Percentiles rank a stretch among this genome's conserved stretches.
phyloP scores from a whole-genome alignment of 92 coral and sea anemone genomes.

The Umimayanthus kanabou region DNA sequence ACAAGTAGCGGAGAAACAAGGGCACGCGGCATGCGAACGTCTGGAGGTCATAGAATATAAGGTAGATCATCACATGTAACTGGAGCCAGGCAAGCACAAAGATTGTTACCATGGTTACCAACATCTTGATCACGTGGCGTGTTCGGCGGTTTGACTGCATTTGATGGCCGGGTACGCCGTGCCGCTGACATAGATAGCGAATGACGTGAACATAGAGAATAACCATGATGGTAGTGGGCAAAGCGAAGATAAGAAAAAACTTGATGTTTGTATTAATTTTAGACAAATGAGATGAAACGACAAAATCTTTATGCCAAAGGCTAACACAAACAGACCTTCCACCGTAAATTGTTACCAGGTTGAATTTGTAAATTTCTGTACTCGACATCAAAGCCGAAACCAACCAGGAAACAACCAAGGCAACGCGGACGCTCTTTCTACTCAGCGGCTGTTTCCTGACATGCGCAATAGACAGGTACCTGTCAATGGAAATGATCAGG shows the following conservation, averaged over 20 bases:
- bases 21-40: slow-evolving; percentile 22
- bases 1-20: slow-evolving; percentile 12
- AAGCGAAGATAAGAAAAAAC: slow-evolving; percentile 11
- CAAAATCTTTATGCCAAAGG: neutral
- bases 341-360: neutral
- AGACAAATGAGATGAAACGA: neutral
- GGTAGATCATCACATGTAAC: slow-evolving; percentile 1
- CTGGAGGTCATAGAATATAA: neutral
- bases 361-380: slow-evolving; percentile 17
- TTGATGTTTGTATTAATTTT: slow-evolving; percentile 9
- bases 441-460: slow-evolving; percentile 32
- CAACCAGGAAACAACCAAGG: slow-evolving; percentile 24
- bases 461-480: slow-evolving; percentile 43
- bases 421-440: slow-evolving; percentile 3
- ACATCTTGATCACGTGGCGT: slow-evolving; percentile 34
- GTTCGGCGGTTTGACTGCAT: slow-evolving; percentile 22
- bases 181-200: slow-evolving; percentile 28
- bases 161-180: slow-evolving; percentile 30
- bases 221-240: slow-evolving; percentile 8
- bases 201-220: slow-evolving; percentile 4
- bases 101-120: slow-evolving; percentile 28
- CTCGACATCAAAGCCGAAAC: slow-evolving; percentile 8
- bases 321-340: neutral
- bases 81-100: slow-evolving; percentile 33
- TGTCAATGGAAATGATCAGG: slow-evolving; percentile 20